phyloP scores from a whole-genome alignment of 2,888 invertebrate genomes.

The Drosophila koepferae region DNA sequence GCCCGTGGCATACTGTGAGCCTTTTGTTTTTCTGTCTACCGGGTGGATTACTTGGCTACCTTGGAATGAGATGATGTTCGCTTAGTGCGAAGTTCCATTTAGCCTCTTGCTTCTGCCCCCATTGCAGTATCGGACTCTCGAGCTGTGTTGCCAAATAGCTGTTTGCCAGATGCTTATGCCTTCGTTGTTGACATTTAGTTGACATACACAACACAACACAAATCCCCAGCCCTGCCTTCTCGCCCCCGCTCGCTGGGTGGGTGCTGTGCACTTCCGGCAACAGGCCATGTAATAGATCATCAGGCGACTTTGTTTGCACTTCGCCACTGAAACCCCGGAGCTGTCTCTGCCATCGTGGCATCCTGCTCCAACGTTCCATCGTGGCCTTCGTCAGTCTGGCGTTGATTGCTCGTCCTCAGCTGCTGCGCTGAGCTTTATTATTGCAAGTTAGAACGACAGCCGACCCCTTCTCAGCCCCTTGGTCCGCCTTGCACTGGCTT shows the following conservation, averaged over 20 bases:
- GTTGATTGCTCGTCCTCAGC: constrained; percentile 71
- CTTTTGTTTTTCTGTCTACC: constrained; percentile 44
- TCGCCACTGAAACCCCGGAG: constrained; percentile 11
- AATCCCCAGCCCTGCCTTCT: neutral
- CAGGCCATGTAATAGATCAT: constrained; percentile 70
- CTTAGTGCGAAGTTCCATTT: constrained; percentile 40
- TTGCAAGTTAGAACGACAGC: constrained; percentile 54
- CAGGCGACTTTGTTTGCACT: constrained; percentile 74
- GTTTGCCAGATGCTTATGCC: constrained; percentile 43
- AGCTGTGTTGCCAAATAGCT: constrained; percentile 23
- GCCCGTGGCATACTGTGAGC: constrained; percentile 13
- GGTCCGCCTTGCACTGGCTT: constrained; percentile 40
- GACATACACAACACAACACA: constrained; percentile 53
- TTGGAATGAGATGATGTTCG: constrained; percentile 19
- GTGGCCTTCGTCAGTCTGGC: constrained; percentile 18
- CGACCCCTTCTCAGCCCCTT: constrained; percentile 2
- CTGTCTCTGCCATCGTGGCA: constrained; percentile 20
- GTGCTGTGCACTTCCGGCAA: constrained; percentile 63
- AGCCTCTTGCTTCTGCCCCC: constrained; percentile 5
- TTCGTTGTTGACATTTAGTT: constrained; percentile 75
- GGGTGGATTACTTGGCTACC: constrained; percentile 43
- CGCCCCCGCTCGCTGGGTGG: constrained; percentile 1
- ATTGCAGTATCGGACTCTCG: constrained; percentile 26
- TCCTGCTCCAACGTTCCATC: constrained; percentile 8
- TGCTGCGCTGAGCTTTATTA: constrained; percentile 69